These are phyloP conservation scores for Clarias gariepinus DNA, from an alignment of 2,113 vertebrate species.

Conservation along the genomic window DNA sequence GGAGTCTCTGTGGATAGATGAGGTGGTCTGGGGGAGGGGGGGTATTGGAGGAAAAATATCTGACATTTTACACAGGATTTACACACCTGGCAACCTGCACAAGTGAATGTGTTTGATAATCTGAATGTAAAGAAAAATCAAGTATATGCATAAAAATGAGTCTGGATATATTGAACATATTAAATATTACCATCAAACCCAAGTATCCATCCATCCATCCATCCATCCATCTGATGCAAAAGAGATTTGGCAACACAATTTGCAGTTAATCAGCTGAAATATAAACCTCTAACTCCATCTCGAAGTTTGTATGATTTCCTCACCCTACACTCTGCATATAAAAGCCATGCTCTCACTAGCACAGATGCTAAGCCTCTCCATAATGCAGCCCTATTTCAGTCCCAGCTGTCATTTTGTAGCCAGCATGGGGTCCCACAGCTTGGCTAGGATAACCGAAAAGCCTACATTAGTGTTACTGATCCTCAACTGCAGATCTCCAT, in stretches of 20 bases:
- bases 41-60: too few species aligned
- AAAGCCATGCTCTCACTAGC: not conserved
- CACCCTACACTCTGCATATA: not conserved
- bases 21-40: too few species aligned
- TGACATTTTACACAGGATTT: too few species aligned
- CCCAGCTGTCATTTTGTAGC: constrained; percentile 49
- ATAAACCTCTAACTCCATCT: not conserved
- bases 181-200: too few species aligned
- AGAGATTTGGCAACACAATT: too few species aligned
- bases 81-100: not conserved
- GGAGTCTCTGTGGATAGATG: too few species aligned
- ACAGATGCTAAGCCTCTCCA: constrained; percentile 11
- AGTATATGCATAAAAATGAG: not conserved
- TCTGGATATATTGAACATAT: not conserved
- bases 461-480: constrained; percentile 37
- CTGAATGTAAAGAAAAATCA: not conserved
- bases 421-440: constrained; percentile 26
- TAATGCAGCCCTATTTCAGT: constrained; percentile 47
- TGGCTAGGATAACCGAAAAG: constrained; percentile 43
- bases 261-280: constrained; percentile 1
- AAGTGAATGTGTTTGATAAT: not conserved
- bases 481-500: not conserved
- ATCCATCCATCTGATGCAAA: too few species aligned
- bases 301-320: not conserved
- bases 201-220: too few species aligned